A percentile compares a stretch with the other conserved stretches of the same genome.
Evolutionary conservation across 2,888 invertebrate genomes (phyloP).

Genomic region (Agrilus biguttatus): DNA sequence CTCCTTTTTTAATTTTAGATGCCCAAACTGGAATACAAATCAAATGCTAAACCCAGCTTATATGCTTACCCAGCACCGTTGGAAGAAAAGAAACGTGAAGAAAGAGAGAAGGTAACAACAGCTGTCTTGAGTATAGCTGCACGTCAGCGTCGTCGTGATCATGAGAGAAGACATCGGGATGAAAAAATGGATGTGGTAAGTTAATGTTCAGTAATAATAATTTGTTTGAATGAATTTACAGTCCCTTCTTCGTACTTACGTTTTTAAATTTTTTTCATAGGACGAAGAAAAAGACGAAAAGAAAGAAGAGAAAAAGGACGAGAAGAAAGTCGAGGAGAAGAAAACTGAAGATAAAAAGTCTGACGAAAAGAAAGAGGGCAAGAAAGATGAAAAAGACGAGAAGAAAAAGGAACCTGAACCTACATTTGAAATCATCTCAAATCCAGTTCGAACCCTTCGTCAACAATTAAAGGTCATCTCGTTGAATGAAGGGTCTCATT

Average conservation of each 20-base stretch:
- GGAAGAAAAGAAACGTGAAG: constrained; percentile 97
- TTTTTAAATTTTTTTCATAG: constrained; percentile 2
- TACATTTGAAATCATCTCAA: constrained; percentile 76
- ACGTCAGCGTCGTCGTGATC: constrained; percentile 75
- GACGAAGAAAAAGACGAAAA: constrained; percentile 24
- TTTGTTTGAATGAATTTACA: no score
- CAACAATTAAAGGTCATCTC: constrained; percentile 73
- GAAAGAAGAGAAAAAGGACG: constrained; percentile 14
- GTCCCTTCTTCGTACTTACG: no score
- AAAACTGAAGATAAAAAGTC: constrained; percentile 24
- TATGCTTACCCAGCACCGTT: constrained; percentile 95
- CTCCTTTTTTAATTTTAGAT: constrained; percentile 37
- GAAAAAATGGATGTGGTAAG: constrained; percentile 81
- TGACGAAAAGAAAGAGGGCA: constrained; percentile 33
- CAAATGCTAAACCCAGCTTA: constrained; percentile 84
- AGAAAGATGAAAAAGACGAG: constrained; percentile 38
- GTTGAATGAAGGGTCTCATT: constrained; percentile 67
- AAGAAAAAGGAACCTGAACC: constrained; percentile 82
- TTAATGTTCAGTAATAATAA: constrained; percentile 5
- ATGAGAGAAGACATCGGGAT: constrained; percentile 39
- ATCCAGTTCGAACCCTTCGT: constrained; percentile 89
- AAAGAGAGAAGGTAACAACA: constrained; percentile 93
- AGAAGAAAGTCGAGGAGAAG: constrained; percentile 8
- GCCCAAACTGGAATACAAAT: constrained; percentile 85
- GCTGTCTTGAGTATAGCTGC: constrained; percentile 96